These are phyloP conservation scores for Toxotes lorentzi DNA, from an alignment of 2,797 vertebrate species.

Conservation along the genomic window DNA sequence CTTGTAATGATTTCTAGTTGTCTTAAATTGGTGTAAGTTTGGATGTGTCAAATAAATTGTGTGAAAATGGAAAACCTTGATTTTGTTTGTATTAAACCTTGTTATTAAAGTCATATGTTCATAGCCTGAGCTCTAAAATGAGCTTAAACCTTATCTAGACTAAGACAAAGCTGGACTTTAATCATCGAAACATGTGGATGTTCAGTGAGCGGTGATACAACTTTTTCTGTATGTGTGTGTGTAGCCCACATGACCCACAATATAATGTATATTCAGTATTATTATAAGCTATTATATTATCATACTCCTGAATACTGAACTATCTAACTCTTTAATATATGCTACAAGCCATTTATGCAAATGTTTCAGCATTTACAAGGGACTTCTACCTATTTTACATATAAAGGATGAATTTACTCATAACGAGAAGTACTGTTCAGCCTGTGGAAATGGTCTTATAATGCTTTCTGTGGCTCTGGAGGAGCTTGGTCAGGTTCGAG, in stretches of 20 bases:
- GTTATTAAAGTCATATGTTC: background rate
- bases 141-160: background rate
- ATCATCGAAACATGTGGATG: background rate
- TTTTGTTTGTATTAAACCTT: conserved; percentile 6
- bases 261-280: background rate
- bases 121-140: background rate
- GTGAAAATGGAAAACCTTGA: conserved; percentile 5
- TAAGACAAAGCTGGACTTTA: background rate
- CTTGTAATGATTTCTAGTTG: conserved; percentile 10
- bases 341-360: conserved; percentile 7
- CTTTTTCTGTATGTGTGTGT: too few relatives aligned
- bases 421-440: background rate
- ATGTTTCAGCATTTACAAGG: conserved; percentile 5
- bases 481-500: background rate
- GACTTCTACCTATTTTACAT: background rate
- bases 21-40: conserved; percentile 2
- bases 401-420: background rate
- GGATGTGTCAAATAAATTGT: conserved; percentile 7
- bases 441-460: too few relatives aligned
- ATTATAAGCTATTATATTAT: background rate
- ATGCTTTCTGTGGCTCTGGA: background rate
- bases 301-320: conserved; percentile 12
- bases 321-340: conserved; percentile 4
- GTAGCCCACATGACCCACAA: background rate
- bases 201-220: too few relatives aligned